Conservation (phyloP, 2,888 invertebrate genomes). For the Pristionchus arcanus region DNA sequence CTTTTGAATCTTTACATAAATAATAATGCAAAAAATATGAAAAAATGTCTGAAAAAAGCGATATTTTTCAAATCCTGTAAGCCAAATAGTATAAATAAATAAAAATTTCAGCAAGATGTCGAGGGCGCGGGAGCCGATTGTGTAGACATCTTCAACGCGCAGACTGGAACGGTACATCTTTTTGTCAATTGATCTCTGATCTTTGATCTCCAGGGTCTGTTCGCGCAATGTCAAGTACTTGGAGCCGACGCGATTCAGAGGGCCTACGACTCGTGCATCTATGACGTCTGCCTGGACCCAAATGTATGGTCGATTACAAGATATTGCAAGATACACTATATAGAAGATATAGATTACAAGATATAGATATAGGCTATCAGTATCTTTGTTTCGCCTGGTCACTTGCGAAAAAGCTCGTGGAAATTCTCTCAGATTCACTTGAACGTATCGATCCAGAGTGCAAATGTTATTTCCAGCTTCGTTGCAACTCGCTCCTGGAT, state of each 20-base stretch:
- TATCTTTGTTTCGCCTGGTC: too few relatives aligned
- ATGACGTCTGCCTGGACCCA: conserved; percentile 68
- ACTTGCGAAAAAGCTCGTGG: neutral
- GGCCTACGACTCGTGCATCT: conserved; percentile 69
- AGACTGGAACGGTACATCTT: conserved; percentile 10
- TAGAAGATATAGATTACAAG: too few relatives aligned
- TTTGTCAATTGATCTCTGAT: neutral
- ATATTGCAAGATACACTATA: too few relatives aligned
- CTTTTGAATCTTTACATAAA: neutral
- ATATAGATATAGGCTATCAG: too few relatives aligned
- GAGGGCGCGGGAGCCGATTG: conserved; percentile 46
- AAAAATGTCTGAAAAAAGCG: too few relatives aligned
- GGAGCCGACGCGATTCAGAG: conserved; percentile 63
- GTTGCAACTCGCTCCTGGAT: conserved; percentile 60
- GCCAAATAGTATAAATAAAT: too few relatives aligned
- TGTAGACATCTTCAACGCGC: conserved; percentile 56
- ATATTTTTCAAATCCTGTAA: too few relatives aligned
- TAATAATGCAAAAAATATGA: too few relatives aligned
- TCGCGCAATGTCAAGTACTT: conserved; percentile 65
- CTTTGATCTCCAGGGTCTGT: conserved; percentile 61
- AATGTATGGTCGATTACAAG: neutral
- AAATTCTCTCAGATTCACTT: too few relatives aligned
- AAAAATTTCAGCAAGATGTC: neutral
- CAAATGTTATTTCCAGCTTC: conserved; percentile 46
- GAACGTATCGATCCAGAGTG: neutral